A percentile compares a stretch with the other conserved stretches of the same genome.
Conservation (phyloP, 2,888 invertebrate species). For the Pammene aurita region DNA sequence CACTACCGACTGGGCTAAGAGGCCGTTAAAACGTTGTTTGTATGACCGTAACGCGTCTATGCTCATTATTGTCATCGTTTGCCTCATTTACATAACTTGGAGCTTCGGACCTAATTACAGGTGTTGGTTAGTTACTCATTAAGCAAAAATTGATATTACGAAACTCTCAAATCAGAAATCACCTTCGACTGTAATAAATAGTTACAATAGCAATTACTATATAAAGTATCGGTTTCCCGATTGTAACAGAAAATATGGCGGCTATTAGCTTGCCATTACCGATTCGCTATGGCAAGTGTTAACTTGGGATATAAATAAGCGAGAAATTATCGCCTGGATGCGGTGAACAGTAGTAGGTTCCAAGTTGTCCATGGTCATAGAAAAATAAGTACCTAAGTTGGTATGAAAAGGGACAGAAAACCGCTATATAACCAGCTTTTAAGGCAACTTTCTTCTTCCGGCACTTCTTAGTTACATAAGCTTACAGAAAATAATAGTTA, state of each 20-base stretch:
- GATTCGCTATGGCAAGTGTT: constrained; percentile 35
- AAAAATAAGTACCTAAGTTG: too few relatives aligned
- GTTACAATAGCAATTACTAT: constrained; percentile 16
- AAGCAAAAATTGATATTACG: constrained; percentile 2
- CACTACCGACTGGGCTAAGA: too few relatives aligned
- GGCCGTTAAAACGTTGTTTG: too few relatives aligned
- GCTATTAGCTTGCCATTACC: constrained; percentile 33
- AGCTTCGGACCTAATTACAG: too few relatives aligned
- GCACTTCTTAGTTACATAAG: too few relatives aligned
- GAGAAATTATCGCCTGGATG: constrained; percentile 37
- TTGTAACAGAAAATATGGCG: constrained; percentile 24
- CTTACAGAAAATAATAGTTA: too few relatives aligned
- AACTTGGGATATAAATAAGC: constrained; percentile 35
- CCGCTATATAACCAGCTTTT: too few relatives aligned
- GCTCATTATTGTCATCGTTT: too few relatives aligned
- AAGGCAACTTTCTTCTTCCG: too few relatives aligned
- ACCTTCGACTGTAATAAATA: constrained; percentile 26
- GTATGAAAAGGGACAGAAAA: too few relatives aligned
- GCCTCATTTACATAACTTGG: too few relatives aligned
- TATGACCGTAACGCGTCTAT: too few relatives aligned
- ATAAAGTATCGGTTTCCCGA: constrained; percentile 21
- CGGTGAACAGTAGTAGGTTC: constrained; percentile 11
- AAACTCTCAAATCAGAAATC: constrained; percentile 3
- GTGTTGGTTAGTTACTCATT: neutral
- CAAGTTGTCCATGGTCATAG: neutral